Evolutionary conservation across 2,113 vertebrate species (phyloP), one percentile per base, ranked within the genome.

Genomic region (Symphodus melops): DNA sequence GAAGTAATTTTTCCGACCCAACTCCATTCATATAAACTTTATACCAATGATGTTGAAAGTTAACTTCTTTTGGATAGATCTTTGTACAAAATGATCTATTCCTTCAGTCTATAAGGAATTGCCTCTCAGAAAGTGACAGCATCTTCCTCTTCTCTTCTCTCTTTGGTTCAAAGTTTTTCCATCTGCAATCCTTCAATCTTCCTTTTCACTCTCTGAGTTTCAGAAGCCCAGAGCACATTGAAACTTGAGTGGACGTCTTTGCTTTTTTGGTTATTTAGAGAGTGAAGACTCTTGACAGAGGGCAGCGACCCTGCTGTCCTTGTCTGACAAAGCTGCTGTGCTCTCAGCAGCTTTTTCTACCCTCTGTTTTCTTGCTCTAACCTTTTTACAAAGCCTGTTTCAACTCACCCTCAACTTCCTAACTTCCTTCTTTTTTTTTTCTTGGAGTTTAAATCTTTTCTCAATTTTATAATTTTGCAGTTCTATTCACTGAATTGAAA

Each of bases 221-320:
- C 75, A 70, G 72, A 68, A 64, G 56, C 68, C 63, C 78, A 7
- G 41, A 82, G 76, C 79, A 48, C 48, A 68, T 57, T 48, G 61
- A 67, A 75, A 60, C 62, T 59, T 23, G 44, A 16, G 12, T 46
- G 4, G 58, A 68, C 71, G 53, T 66, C 36, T 75, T 81, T 75
- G 68, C 67, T 20, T 58, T 67, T 72, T 72, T 64, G 1, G 39
- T 72, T 77, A 75, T 83, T 61, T 58, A 12, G 49, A 53, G 55
- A 70, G 49, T n/a, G 60, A 73, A 68, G 70, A 46, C 19, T 54
- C 49, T 33, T 86, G 84, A 84, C 72, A 77, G 79, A 83, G 56
- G 79, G 53, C 63, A 60, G 48, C 4, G 60, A 79, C 79, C 77
- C 68, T 44, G 71, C 52, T 20, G 56, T 64, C 74, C 56, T 65